Evolutionary conservation across 1,140 invertebrate species (phyloP).

Genomic region (Heliothis virescens): DNA sequence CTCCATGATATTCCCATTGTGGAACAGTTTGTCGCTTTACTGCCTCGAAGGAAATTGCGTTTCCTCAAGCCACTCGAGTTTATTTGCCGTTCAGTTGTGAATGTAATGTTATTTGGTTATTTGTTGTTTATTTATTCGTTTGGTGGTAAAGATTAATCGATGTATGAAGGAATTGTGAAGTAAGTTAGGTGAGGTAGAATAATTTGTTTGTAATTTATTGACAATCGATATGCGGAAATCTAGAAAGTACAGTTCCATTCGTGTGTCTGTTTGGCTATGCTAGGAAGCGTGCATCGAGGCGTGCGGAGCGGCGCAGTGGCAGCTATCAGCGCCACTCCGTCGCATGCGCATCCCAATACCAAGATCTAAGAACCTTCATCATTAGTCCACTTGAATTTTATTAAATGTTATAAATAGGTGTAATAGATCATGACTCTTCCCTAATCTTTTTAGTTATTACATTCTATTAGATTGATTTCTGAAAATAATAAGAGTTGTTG

Average conservation of each 20-base stretch:
- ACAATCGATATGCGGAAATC: slow-evolving; percentile 55
- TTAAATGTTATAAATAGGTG: too few species aligned
- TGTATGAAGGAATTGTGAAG: slow-evolving; percentile 28
- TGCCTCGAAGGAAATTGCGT: slow-evolving; percentile 83
- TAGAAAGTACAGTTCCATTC: slow-evolving; percentile 50
- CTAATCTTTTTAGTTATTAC: not conserved
- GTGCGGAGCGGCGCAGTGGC: slow-evolving; percentile 39
- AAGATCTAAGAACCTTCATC: slow-evolving; percentile 1
- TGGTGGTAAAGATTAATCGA: slow-evolving; percentile 18
- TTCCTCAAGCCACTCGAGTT: slow-evolving; percentile 79
- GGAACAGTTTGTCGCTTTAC: slow-evolving; percentile 84
- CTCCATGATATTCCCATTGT: slow-evolving; percentile 85
- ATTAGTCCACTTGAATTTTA: too few species aligned
- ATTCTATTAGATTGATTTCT: not conserved
- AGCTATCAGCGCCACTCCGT: not conserved
- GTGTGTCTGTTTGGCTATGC: slow-evolving; percentile 36
- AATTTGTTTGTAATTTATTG: slow-evolving; percentile 1
- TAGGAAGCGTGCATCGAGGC: slow-evolving; percentile 46
- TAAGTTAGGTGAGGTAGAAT: slow-evolving; percentile 16
- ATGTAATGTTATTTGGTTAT: slow-evolving; percentile 48
- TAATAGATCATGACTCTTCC: too few species aligned
- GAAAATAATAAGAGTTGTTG: too few species aligned
- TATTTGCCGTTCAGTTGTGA: slow-evolving; percentile 76
- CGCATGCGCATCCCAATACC: not conserved
- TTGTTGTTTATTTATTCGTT: slow-evolving; percentile 38